Evolutionary conservation across 2,888 invertebrate species (phyloP), one percentile per base, ranked within the genome.

Genomic region (Apomyelois bistriatella): DNA sequence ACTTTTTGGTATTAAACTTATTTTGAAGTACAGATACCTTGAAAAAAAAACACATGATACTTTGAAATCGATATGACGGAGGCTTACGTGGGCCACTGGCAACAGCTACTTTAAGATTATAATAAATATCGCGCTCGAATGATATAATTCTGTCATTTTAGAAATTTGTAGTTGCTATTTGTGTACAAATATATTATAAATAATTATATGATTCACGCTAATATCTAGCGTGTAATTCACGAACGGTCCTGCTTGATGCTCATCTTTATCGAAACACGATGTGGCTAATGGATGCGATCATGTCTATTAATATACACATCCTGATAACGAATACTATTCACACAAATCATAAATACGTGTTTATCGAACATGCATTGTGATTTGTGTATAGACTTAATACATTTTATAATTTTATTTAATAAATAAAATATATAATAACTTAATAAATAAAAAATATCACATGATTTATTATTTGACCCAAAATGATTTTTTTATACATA

Each of bases 221-320:
- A 35, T 32, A 13, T 5, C 32, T 30, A 46, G 32, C 9, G 15
- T 46, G 32, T 46, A 46, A 46, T 46, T 46, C 32, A 15, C 46
- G 10, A 35, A 46, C 6, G 13, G 46, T 32, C 46, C 46, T 17
- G 17, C 3, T 17, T 32, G 32, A 15, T 46, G 46, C 32, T 32
- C 32, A 10, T 46, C 15, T 32, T 32, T 32, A 15, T 35, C 60
- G 58, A 59, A 60, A 53, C 53, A 43, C 51, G 53, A 58, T 55
- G 55, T 58, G 54, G 58, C 57, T 59, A 60, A 60, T 55, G 58
- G 56, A 54, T 53, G 55, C 54, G 58, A 46, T 46, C 46, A 46
- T 46, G 46, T 10, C 46, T 46, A 46, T 46, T 46, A 46, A 46
- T 46, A 46, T 32, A 46, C 46, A 46, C 46, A 46, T 46, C 46